Evolutionary conservation across 2,797 vertebrate species (phyloP), one percentile per base, ranked within the genome.

Genomic region (Agapornis canus): DNA sequence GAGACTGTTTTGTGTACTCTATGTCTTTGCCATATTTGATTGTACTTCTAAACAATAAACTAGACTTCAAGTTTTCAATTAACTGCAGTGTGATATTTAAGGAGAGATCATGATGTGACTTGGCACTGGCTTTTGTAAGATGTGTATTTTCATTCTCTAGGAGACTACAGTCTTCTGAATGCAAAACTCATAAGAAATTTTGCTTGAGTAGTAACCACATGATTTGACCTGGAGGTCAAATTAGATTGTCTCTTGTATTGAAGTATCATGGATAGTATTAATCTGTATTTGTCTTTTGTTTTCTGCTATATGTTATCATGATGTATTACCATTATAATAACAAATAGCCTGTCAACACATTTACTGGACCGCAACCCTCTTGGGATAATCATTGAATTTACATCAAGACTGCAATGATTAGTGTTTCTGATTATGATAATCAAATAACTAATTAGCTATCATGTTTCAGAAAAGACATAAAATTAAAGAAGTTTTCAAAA

Each of bases 381-480:
- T 96, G 97, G 97, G 97, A 97, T 96, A 95, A 95, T 96, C 82
- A 95, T 95, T 97, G 95, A 94, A 97, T 98, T 98, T 97, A 97
- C 97, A 98, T 98, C 95, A 97, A 97, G 97, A 96, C 93, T 97
- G 80, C 65, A 96, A 80, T 97, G 93, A 98, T 98, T 97, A 97
- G 94, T 97, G 95, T 95, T 98, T 97, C 94, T 98, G 94, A 98
- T 98, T 98, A 97, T 97, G 92, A 97, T 97, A 98, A 98, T 98
- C 96, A 98, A 97, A 97, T 96, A 97, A 97, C 96, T 98, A 97
- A 98, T 98, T 98, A 97, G 94, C 95, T 92, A 95, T 96, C 95
- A 91, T 96, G 81, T 97, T 97, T 97, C 92, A 97, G 96, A 97
- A 97, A 97, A 83, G 73, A 90, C 19, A 96, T 63, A 86, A 85